Base-by-base conservation (phyloP, 1,140 invertebrate species). In the Onthophagus taurus region DNA sequence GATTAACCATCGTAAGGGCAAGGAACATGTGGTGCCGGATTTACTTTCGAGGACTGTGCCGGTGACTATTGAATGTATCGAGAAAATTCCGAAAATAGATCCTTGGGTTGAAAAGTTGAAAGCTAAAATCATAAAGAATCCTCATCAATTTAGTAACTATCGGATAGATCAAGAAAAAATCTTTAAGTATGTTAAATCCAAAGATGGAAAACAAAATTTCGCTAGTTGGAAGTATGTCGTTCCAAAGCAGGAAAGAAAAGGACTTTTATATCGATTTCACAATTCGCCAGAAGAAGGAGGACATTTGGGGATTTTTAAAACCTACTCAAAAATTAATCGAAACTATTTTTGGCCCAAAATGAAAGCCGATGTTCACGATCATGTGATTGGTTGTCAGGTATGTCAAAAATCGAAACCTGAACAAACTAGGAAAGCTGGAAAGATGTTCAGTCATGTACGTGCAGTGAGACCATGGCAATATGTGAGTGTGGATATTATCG, bases 261-360 rank as follows among this genome's bases (percentile, higher is more conserved):
- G n/a, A n/a, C n/a, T n/a, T n/a, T n/a, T n/a, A n/a, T n/a, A n/a
- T n/a, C n/a, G n/a, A n/a, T n/a, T n/a, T n/a, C n/a, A n/a, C n/a
- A n/a, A n/a, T n/a, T n/a, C n/a, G n/a, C n/a, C n/a, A n/a, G n/a
- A n/a, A n/a, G n/a, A n/a, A n/a, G 2, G 21, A 8, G 42, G 42
- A 18, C 42, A 44, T 17, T 16, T 44, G 12, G 31, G 42, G 4
- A 12, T 23, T 35, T 36, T 21, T 0, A 12, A 23, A 13, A 19
- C 17, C 23, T 11, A 13, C 2, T 2, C 26, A 20, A 26, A 16
- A 21, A 5, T n/a, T n/a, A n/a, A n/a, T n/a, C n/a, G n/a, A n/a
- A n/a, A n/a, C n/a, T 44, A 36, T 18, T 35, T 7, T 36, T 44
- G 42, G 17, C 42, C 31, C 17, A 18, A 16, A 4, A 44, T 44